phyloP scores from a whole-genome alignment of 2,113 vertebrate genomes.

The Channa argus region DNA sequence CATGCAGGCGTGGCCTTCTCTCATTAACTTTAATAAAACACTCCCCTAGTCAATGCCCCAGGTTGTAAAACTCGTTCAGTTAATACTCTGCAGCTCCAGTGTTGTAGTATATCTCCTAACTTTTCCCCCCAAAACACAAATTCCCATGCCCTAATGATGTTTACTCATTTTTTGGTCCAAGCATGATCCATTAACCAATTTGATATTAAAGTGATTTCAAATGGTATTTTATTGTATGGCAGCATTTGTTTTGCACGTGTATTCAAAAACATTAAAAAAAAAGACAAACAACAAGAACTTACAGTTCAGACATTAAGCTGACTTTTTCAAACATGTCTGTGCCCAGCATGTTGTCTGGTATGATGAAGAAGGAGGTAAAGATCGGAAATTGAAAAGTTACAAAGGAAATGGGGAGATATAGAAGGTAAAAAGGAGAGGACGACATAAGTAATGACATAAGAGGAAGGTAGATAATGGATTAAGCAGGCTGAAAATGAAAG shows the following conservation, averaged over 20 bases:
- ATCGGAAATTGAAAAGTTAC: neutral
- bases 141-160: slow-evolving; percentile 42
- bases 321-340: slow-evolving; percentile 12
- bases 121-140: slow-evolving; percentile 37
- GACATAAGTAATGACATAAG: no score
- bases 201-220: slow-evolving; percentile 1
- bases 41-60: slow-evolving; percentile 70
- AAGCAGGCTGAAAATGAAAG: neutral
- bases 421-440: no score
- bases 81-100: slow-evolving; percentile 50
- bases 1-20: slow-evolving; percentile 62
- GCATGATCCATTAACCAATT: neutral
- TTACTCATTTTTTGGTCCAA: slow-evolving; percentile 33
- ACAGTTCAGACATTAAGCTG: neutral
- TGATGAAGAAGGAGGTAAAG: neutral
- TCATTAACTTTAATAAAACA: slow-evolving; percentile 81
- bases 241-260: slow-evolving; percentile 1
- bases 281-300: no score
- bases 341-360: neutral
- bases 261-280: no score
- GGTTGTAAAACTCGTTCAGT: slow-evolving; percentile 69
- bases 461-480: no score
- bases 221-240: slow-evolving; percentile 30
- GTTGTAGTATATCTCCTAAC: slow-evolving; percentile 56
- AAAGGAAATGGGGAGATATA: neutral